Evolutionary conservation across 92 coral and sea anemone genomes (phyloP).

Genomic region (Paragorgia papillata): DNA sequence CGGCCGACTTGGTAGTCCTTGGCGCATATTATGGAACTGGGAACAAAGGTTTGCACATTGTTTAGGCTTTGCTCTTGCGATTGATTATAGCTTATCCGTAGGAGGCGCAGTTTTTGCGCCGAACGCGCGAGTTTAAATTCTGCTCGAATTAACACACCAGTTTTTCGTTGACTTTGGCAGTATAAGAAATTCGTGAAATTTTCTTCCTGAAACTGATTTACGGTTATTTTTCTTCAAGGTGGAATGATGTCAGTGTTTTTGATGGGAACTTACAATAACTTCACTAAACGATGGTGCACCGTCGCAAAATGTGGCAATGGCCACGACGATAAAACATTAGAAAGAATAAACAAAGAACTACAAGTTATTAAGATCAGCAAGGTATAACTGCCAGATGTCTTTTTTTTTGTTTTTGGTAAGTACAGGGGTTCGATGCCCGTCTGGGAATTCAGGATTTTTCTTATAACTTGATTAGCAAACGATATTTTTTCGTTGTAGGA

Average conservation of each 20-base stretch:
- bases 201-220: too few species aligned
- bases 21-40: constrained; percentile 99
- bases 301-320: constrained; percentile 97
- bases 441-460: too few species aligned
- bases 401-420: too few species aligned
- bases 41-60: constrained; percentile 68
- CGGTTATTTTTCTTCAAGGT: constrained; percentile 71
- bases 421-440: too few species aligned
- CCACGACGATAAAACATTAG: constrained; percentile 93
- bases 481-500: constrained; percentile 53
- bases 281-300: constrained; percentile 83
- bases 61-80: not conserved
- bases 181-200: too few species aligned
- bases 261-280: constrained; percentile 91
- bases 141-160: too few species aligned
- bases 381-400: constrained; percentile 55
- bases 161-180: too few species aligned
- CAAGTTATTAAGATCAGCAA: constrained; percentile 91
- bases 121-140: too few species aligned
- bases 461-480: too few species aligned
- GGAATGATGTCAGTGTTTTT: constrained; percentile 96
- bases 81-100: not conserved
- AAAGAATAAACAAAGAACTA: constrained; percentile 75
- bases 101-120: too few species aligned
- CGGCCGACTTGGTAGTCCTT: constrained; percentile 96